These are phyloP conservation scores for Ophion ellenae DNA, from an alignment of 2,888 invertebrate species.

Conservation along the genomic window DNA sequence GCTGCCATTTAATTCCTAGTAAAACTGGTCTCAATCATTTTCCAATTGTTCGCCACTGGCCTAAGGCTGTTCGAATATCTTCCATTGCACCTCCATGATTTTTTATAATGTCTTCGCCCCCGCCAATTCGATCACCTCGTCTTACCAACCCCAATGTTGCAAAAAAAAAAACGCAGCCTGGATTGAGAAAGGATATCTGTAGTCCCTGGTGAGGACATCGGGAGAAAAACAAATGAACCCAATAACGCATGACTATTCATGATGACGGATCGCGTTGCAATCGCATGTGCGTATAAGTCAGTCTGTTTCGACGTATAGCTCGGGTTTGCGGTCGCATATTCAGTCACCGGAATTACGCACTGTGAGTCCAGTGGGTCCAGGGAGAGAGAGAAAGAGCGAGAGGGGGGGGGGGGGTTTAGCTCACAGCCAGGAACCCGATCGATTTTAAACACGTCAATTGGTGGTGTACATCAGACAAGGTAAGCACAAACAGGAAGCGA, in stretches of 20 bases:
- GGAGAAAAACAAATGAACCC: constrained; percentile 7
- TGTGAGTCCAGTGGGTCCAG: constrained; percentile 46
- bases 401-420: too few species aligned
- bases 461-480: constrained; percentile 59
- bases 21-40: too few species aligned
- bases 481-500: constrained; percentile 53
- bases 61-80: too few species aligned
- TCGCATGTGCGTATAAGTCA: constrained; percentile 27
- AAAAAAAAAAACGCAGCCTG: too few species aligned
- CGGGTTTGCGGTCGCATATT: constrained; percentile 56
- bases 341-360: constrained; percentile 60
- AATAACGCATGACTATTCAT: constrained; percentile 33
- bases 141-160: too few species aligned
- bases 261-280: constrained; percentile 34
- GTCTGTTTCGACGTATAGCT: constrained; percentile 41
- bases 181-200: too few species aligned
- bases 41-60: too few species aligned
- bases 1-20: too few species aligned
- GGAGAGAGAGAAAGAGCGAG: constrained; percentile 17
- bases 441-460: constrained; percentile 78
- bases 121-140: too few species aligned
- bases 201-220: too few species aligned
- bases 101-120: too few species aligned
- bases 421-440: constrained; percentile 67
- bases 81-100: too few species aligned